Conservation (phyloP, 2,113 vertebrate genomes). For the Bungarus multicinctus region DNA sequence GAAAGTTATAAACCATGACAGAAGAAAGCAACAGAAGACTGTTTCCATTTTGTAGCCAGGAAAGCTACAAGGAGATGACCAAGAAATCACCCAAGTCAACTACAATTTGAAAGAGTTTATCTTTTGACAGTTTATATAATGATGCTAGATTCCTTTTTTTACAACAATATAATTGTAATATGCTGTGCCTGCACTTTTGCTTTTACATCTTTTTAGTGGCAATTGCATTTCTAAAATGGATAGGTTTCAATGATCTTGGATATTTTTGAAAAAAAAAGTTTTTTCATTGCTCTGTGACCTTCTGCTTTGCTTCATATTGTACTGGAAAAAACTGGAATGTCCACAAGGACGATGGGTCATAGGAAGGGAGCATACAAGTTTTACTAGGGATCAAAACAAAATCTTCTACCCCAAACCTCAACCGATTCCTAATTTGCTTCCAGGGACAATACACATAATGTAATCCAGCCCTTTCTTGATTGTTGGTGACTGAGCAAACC, state of each 20-base stretch:
- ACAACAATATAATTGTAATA: neutral
- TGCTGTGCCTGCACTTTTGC: neutral
- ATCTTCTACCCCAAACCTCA: neutral
- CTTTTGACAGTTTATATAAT: neutral
- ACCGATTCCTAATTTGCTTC: neutral
- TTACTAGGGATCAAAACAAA: neutral
- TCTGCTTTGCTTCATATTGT: neutral
- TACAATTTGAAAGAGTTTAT: neutral
- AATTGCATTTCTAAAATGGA: neutral
- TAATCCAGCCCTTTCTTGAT: neutral
- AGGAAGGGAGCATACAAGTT: neutral
- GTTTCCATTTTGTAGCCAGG: neutral
- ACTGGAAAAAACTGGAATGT: neutral
- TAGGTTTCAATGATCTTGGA: neutral
- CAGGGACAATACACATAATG: neutral
- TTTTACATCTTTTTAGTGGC: neutral
- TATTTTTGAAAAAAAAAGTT: neutral
- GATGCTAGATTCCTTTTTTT: neutral
- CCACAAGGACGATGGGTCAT: neutral
- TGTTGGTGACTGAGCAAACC: neutral
- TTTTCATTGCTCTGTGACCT: neutral
- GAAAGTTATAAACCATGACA: neutral
- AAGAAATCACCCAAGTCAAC: neutral
- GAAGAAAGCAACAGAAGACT: neutral
- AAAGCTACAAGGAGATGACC: neutral